These are phyloP conservation scores for Limanda limanda DNA, from an alignment of 2,113 vertebrate species.

Conservation along the genomic window DNA sequence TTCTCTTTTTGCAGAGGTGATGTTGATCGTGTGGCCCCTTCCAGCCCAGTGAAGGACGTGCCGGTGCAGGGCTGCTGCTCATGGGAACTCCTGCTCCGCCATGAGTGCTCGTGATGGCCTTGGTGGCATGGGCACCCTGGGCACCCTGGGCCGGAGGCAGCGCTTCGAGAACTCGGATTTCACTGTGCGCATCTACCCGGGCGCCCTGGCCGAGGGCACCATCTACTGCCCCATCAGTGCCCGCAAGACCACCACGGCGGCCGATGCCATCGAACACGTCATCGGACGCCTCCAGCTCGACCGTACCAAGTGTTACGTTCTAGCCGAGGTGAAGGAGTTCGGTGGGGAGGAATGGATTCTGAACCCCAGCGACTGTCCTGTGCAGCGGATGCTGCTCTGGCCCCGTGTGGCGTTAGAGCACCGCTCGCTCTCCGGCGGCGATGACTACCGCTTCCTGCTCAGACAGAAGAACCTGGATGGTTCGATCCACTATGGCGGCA, in stretches of 20 bases:
- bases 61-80: constrained; percentile 81
- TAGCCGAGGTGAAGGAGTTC: constrained; percentile 98
- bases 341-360: constrained; percentile 99
- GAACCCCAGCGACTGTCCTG: constrained; percentile 95
- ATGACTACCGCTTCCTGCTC: constrained; percentile 96
- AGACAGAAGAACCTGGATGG: constrained; percentile 97
- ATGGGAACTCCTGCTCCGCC: constrained; percentile 92
- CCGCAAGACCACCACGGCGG: constrained; percentile 92
- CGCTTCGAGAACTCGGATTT: constrained; percentile 96
- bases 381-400: constrained; percentile 99
- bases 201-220: constrained; percentile 92
- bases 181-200: constrained; percentile 94
- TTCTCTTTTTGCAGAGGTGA: constrained; percentile 68
- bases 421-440: constrained; percentile 85
- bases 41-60: constrained; percentile 78
- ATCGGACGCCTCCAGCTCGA: constrained; percentile 92
- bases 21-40: constrained; percentile 79
- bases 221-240: constrained; percentile 96
- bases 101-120: constrained; percentile 96
- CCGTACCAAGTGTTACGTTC: constrained; percentile 93
- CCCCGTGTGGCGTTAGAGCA: constrained; percentile 96
- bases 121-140: constrained; percentile 74
- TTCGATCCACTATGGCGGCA: constrained; percentile 96
- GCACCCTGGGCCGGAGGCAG: constrained; percentile 86
- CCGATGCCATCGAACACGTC: constrained; percentile 93